Evolutionary conservation across 2,113 vertebrate species (phyloP).

Genomic region (Tichodroma muraria): DNA sequence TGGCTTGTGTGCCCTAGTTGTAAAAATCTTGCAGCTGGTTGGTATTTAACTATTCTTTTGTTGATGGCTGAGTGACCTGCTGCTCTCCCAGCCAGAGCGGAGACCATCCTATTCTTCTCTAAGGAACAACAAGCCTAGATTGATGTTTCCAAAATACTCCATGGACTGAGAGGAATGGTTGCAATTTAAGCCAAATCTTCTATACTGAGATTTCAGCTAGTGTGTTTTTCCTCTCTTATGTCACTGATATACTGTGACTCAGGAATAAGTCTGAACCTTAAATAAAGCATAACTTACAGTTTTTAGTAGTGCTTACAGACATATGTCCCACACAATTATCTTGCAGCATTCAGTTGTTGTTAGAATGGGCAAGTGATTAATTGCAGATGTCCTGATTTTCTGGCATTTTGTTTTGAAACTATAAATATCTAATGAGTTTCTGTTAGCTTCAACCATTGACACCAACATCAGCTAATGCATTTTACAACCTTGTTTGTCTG

Average conservation of each 20-base stretch:
- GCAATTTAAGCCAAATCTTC: background rate
- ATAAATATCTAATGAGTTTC: background rate
- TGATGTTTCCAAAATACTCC: background rate
- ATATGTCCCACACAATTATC: background rate
- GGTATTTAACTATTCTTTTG: background rate
- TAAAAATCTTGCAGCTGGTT: conserved; percentile 3
- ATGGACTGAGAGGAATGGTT: background rate
- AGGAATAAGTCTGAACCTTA: background rate
- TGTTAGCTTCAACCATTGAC: background rate
- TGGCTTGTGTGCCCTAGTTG: background rate
- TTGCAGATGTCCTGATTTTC: background rate
- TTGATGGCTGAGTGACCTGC: background rate
- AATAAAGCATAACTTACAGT: background rate
- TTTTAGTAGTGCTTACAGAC: background rate
- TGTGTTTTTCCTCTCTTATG: background rate
- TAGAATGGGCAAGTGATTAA: background rate
- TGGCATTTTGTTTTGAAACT: conserved; percentile 22
- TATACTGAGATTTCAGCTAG: background rate
- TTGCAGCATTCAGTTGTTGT: background rate
- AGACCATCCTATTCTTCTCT: background rate
- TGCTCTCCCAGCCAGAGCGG: background rate
- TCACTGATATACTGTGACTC: background rate
- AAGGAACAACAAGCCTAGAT: background rate
- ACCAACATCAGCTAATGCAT: background rate
- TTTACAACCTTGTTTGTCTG: conserved; percentile 26